Conservation (phyloP, 2,888 invertebrate species). For the Temnothorax unifasciatus region DNA sequence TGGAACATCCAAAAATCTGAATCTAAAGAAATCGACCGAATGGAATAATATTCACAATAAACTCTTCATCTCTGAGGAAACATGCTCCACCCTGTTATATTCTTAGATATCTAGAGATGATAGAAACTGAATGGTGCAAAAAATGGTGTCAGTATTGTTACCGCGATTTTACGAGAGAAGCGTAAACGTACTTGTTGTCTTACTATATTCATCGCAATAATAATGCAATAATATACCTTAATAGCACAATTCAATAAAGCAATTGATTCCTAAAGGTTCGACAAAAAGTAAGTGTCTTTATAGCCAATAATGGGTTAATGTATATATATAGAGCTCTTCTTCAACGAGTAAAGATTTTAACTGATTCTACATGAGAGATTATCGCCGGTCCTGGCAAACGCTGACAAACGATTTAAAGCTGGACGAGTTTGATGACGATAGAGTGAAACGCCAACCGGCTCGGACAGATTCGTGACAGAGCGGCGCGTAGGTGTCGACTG, state of each 20-base stretch:
- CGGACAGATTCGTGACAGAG: slow-evolving; percentile 61
- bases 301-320: not conserved
- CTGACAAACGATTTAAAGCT: slow-evolving; percentile 73
- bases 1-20: not conserved
- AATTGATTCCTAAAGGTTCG: not conserved
- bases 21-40: not conserved
- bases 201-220: not conserved
- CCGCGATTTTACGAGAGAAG: slow-evolving; percentile 36
- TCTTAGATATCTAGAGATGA: not conserved
- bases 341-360: slow-evolving; percentile 3
- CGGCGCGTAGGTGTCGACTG: slow-evolving; percentile 71
- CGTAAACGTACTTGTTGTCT: slow-evolving; percentile 58
- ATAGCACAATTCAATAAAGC: not conserved
- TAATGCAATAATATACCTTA: not conserved
- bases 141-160: slow-evolving; percentile 55
- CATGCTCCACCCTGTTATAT: not conserved
- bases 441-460: slow-evolving; percentile 69
- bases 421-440: slow-evolving; percentile 69
- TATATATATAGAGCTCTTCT: not conserved
- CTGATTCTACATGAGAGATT: slow-evolving; percentile 49
- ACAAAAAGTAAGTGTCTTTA: not conserved
- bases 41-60: not conserved
- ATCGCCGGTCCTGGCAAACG: slow-evolving; percentile 60
- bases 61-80: not conserved
- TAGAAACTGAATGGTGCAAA: slow-evolving; percentile 33